Conservation (phyloP, 23 tunicate species). For the Diplosoma virens region DNA sequence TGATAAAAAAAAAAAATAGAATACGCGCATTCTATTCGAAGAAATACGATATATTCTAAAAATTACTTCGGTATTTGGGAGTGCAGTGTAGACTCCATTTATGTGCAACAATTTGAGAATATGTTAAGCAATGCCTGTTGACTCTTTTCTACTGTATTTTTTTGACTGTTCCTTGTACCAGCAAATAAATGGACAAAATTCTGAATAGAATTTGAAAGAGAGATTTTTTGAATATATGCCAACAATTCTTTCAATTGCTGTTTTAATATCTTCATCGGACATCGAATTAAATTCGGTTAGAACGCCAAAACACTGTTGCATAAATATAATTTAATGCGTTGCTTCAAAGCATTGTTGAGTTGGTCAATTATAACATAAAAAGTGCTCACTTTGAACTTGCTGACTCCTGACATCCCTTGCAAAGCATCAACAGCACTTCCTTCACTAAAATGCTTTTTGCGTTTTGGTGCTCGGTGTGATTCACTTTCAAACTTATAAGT, state of each 20-base stretch:
- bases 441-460: constrained; percentile 4
- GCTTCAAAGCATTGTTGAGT: constrained; percentile 8
- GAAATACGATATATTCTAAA: constrained; percentile 2
- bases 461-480: constrained; percentile 10
- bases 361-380: constrained; percentile 17
- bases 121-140: constrained; percentile 16
- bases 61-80: constrained; percentile 2
- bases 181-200: background rate
- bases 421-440: constrained; percentile 19
- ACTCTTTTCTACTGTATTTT: background rate
- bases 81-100: constrained; percentile 5
- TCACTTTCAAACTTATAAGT: constrained; percentile 1
- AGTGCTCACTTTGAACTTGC: constrained; percentile 5
- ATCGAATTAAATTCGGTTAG: constrained; percentile 11
- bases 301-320: constrained; percentile 13
- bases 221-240: background rate
- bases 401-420: background rate
- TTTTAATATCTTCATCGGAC: constrained; percentile 10
- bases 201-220: constrained; percentile 2
- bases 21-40: no score
- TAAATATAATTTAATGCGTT: constrained; percentile 5
- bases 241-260: constrained; percentile 3
- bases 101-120: constrained; percentile 10
- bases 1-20: no score
- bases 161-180: background rate